phyloP scores from a whole-genome alignment of 2,888 invertebrate species.

The Xanthia togata region DNA sequence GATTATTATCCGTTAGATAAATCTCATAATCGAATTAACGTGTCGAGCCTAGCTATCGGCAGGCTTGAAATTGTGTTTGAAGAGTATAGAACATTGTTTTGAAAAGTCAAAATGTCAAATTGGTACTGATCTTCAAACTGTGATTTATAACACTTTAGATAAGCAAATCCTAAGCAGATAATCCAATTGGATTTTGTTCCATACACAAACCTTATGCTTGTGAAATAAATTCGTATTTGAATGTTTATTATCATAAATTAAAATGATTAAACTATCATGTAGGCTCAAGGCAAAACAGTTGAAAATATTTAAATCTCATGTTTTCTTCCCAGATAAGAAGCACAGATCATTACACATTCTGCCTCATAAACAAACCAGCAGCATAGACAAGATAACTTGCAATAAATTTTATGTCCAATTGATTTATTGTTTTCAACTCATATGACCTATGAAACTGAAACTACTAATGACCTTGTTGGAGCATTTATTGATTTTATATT shows the following conservation, averaged over 20 bases:
- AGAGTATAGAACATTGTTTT: constrained; percentile 22
- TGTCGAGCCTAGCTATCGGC: constrained; percentile 30
- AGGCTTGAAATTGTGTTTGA: constrained; percentile 30
- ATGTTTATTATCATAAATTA: neutral
- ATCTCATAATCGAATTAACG: constrained; percentile 37
- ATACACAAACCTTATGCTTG: neutral
- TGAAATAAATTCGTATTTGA: neutral
- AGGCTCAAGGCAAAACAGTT: neutral
- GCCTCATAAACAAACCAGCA: constrained; percentile 12
- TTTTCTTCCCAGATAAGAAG: constrained; percentile 25
- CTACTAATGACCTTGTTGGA: constrained; percentile 47
- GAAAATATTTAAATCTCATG: neutral
- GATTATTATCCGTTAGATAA: constrained; percentile 55
- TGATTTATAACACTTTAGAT: constrained; percentile 1
- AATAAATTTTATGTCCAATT: constrained; percentile 27
- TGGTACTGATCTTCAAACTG: neutral
- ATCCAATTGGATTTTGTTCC: neutral
- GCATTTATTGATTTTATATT: constrained; percentile 54
- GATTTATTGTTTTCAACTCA: constrained; percentile 42
- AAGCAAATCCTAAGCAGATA: constrained; percentile 20
- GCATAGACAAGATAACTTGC: constrained; percentile 31
- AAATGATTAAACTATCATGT: neutral
- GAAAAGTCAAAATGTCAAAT: neutral
- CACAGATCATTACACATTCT: constrained; percentile 29
- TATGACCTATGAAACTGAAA: constrained; percentile 48